Conservation (phyloP, 2,797 vertebrate genomes). For the Falco novaeseelandiae region DNA sequence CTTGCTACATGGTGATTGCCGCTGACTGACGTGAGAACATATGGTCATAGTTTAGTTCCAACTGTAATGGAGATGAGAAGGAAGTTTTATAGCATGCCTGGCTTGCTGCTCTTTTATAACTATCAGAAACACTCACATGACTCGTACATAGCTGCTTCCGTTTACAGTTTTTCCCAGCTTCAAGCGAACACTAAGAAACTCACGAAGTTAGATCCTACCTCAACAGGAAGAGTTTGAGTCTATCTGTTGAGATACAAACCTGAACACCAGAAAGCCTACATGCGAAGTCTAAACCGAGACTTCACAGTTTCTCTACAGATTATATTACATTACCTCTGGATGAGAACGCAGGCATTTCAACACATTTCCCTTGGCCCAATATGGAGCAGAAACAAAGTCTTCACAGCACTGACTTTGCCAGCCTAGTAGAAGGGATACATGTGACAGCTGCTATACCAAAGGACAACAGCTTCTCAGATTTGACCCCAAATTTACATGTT, state of each 20-base stretch:
- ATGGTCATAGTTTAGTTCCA: conserved; percentile 32
- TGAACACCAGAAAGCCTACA: not conserved
- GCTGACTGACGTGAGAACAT: not conserved
- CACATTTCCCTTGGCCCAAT: not conserved
- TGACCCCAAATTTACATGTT: not conserved
- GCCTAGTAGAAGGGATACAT: fast-evolving
- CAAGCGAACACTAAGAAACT: not conserved
- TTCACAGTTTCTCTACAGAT: not conserved
- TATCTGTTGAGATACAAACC: not conserved
- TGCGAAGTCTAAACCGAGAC: not conserved
- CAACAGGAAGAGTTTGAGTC: not conserved
- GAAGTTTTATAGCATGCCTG: not conserved
- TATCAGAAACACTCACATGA: not conserved
- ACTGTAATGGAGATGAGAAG: not conserved
- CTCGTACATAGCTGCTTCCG: not conserved
- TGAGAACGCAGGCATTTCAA: not conserved
- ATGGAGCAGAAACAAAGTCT: not conserved
- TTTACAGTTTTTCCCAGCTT: not conserved
- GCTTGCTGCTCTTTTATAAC: conserved; percentile 1
- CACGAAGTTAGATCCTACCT: not conserved
- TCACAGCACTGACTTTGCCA: not conserved
- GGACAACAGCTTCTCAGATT: not conserved
- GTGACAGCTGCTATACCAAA: not conserved
- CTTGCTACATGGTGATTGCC: not conserved
- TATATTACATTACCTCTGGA: not conserved